A percentile compares a stretch with the other conserved stretches of the same genome.
Evolutionary conservation across 2,888 invertebrate species (phyloP).

Genomic region (Melanotus villosus): DNA sequence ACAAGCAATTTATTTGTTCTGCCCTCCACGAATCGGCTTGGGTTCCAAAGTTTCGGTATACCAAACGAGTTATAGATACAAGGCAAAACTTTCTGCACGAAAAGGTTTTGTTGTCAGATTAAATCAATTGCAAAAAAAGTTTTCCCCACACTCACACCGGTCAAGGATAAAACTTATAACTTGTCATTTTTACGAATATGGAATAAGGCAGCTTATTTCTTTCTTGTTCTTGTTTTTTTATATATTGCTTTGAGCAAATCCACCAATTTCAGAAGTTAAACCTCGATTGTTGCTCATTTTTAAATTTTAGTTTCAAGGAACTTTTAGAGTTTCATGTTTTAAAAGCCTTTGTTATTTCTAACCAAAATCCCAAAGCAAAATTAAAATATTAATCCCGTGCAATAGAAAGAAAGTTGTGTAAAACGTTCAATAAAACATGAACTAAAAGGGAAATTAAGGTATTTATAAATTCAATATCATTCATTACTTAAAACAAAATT

Average conservation of each 20-base stretch:
- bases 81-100: conserved; percentile 16
- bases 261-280: no score
- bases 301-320: no score
- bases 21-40: conserved; percentile 15
- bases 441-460: no score
- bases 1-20: conserved; percentile 31
- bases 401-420: no score
- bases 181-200: conserved; percentile 26
- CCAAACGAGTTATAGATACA: conserved; percentile 33
- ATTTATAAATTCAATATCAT: no score
- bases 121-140: conserved; percentile 34
- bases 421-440: no score
- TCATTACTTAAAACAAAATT: no score
- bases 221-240: neutral
- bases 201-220: conserved; percentile 10
- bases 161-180: conserved; percentile 23
- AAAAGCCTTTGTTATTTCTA: no score
- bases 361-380: no score
- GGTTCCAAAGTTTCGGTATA: conserved; percentile 23
- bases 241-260: conserved; percentile 1
- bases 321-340: no score
- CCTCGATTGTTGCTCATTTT: no score
- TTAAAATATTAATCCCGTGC: no score
- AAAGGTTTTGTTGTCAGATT: conserved; percentile 33
- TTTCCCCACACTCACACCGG: conserved; percentile 20